Conservation (phyloP, 1,140 invertebrate genomes). For the Oscheius sp. region DNA sequence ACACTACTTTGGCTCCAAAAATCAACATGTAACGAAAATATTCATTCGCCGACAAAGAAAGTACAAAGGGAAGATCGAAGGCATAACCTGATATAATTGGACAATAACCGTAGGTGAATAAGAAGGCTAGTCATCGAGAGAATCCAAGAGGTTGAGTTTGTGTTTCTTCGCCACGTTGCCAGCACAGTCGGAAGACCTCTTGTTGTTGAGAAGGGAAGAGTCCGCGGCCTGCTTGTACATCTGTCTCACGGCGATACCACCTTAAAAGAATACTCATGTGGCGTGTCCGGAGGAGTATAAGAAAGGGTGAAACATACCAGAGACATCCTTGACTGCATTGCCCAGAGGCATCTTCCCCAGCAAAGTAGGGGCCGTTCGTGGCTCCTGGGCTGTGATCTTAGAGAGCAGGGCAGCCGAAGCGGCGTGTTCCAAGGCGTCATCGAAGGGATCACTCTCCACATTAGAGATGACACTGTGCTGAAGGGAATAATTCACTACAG, state of each 20-base stretch:
- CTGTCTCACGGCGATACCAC: background rate
- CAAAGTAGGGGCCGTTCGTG: background rate
- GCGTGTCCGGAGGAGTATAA: no score
- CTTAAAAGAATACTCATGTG: background rate
- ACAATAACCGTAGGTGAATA: background rate
- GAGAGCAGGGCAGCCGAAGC: background rate
- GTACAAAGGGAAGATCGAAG: no score
- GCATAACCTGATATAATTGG: no score
- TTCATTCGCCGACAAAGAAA: no score
- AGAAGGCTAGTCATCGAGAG: background rate
- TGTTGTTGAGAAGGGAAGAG: background rate
- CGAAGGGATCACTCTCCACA: background rate
- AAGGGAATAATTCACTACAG: background rate
- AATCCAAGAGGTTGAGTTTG: background rate
- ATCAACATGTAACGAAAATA: no score
- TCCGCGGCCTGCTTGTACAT: background rate
- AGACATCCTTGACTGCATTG: background rate
- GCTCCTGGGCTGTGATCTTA: background rate
- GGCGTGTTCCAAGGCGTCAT: conserved; percentile 5
- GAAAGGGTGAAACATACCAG: background rate
- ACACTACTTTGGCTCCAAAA: no score
- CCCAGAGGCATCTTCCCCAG: background rate
- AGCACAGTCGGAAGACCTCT: background rate
- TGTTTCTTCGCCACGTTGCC: background rate
- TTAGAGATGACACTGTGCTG: background rate